Percentiles rank a stretch among this genome's conserved stretches.
phyloP scores from a whole-genome alignment of 2,797 vertebrate genomes.

The Ispidina picta region DNA sequence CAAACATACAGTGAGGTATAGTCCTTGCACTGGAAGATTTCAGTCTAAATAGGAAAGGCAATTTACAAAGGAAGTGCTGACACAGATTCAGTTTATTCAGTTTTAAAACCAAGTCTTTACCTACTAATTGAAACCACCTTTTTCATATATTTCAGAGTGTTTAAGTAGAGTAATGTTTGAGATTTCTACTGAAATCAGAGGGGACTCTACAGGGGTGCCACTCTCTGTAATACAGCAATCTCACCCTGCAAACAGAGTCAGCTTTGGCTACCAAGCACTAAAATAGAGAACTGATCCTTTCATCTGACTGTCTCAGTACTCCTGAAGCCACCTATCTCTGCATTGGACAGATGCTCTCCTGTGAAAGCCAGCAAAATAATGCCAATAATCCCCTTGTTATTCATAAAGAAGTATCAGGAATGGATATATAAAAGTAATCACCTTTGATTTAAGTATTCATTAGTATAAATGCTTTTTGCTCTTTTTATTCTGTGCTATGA shows the following conservation, averaged over 20 bases:
- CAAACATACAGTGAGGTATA: not conserved
- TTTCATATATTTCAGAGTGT: not conserved
- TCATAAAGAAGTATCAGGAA: not conserved
- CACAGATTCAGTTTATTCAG: not conserved
- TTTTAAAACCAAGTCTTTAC: not conserved
- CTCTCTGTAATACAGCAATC: not conserved
- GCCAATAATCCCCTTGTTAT: not conserved
- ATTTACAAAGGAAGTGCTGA: not conserved
- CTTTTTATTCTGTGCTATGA: not conserved
- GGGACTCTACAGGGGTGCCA: not conserved
- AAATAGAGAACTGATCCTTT: not conserved
- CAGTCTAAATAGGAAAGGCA: not conserved
- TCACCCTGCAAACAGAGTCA: not conserved
- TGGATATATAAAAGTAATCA: not conserved
- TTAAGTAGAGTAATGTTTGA: not conserved
- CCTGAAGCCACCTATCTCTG: not conserved
- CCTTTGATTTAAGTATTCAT: not conserved
- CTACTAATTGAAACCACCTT: not conserved
- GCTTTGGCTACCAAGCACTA: not conserved
- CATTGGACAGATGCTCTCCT: not conserved
- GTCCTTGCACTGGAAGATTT: not conserved
- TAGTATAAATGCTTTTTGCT: not conserved
- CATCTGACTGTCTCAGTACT: not conserved
- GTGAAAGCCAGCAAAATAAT: not conserved
- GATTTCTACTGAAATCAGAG: not conserved